Percentiles rank a stretch among this genome's conserved stretches.
Conservation (phyloP, 2,797 vertebrate genomes). For the Schizopygopsis pylzovi region DNA sequence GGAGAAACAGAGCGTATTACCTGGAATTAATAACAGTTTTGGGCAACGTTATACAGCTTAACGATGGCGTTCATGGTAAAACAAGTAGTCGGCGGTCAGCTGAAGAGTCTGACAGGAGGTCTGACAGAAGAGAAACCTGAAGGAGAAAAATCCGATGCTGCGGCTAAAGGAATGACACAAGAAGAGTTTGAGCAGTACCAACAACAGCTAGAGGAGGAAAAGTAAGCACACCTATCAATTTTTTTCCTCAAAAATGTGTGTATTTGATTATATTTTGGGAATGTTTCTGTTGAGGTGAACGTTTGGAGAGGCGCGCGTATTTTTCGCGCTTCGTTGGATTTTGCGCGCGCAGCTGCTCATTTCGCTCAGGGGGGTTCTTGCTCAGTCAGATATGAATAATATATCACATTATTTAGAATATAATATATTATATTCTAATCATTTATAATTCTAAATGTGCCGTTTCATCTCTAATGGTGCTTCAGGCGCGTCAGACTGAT, state of each 20-base stretch:
- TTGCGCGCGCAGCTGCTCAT: conserved; percentile 74
- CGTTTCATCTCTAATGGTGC: not conserved
- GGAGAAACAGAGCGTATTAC: not conserved
- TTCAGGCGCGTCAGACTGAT: not conserved
- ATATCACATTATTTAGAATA: not conserved
- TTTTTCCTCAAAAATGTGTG: not conserved
- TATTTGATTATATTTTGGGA: not conserved
- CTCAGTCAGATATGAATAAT: conserved; percentile 28
- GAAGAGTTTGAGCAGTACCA: conserved; percentile 97
- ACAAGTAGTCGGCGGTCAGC: conserved; percentile 93
- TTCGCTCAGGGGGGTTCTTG: conserved; percentile 65
- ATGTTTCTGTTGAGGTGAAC: not conserved
- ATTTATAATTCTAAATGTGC: too few relatives aligned
- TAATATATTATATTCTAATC: too few relatives aligned
- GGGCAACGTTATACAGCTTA: not conserved
- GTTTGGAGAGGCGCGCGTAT: conserved; percentile 62
- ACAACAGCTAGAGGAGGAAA: conserved; percentile 96
- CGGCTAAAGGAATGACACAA: conserved; percentile 92
- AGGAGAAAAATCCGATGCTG: conserved; percentile 87
- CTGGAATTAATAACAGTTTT: not conserved
- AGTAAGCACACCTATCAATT: conserved; percentile 80
- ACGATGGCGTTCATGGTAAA: conserved; percentile 99
- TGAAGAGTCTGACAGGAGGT: conserved; percentile 96
- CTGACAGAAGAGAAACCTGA: conserved; percentile 91
- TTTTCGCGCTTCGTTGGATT: conserved; percentile 72